phyloP scores from a whole-genome alignment of 2,113 vertebrate genomes.

The Spheniscus mendiculus region DNA sequence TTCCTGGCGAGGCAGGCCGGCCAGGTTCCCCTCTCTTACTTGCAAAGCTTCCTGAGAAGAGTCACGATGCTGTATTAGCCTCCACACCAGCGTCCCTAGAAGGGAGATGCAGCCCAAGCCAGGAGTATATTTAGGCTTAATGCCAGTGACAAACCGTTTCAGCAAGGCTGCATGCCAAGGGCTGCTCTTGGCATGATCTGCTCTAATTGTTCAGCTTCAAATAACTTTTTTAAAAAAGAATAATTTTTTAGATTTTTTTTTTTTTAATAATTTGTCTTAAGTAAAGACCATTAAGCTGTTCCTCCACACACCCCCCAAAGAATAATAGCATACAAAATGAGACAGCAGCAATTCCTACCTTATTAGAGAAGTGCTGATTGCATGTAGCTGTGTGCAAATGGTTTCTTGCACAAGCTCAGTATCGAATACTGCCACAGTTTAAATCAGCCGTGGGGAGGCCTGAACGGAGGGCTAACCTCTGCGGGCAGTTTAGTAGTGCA shows the following conservation, averaged over 20 bases:
- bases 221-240: background rate
- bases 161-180: background rate
- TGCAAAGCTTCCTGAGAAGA: background rate
- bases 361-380: background rate
- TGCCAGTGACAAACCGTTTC: background rate
- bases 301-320: too few relatives aligned
- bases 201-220: background rate
- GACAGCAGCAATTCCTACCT: background rate
- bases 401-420: background rate
- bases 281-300: background rate
- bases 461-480: background rate
- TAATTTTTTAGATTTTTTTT: background rate
- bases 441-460: background rate
- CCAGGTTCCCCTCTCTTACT: background rate
- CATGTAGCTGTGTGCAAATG: fast-evolving
- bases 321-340: background rate
- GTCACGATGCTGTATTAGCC: background rate
- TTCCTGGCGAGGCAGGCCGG: background rate
- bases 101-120: background rate
- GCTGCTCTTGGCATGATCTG: background rate
- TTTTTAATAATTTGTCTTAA: background rate
- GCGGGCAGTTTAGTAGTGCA: background rate
- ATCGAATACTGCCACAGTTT: background rate
- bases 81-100: background rate
- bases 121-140: background rate